Conservation (phyloP, 1,140 invertebrate species). For the Panagrolaimus sp. region DNA sequence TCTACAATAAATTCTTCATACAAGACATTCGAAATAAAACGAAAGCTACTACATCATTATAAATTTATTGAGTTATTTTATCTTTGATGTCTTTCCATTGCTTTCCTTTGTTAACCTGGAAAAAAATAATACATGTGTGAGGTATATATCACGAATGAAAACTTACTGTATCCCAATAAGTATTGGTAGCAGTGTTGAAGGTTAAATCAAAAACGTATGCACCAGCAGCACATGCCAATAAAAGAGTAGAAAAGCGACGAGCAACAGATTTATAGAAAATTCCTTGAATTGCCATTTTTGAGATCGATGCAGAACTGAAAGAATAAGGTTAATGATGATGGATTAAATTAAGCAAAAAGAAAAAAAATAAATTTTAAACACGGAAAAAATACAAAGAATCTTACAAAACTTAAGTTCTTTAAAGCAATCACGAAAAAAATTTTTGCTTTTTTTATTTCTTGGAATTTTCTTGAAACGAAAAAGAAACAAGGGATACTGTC, state of each 20-base stretch:
- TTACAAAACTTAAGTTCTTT: neutral
- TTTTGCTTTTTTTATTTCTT: neutral
- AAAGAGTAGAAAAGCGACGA: slow-evolving; percentile 25
- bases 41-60: no score
- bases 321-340: no score
- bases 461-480: no score
- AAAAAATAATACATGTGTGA: slow-evolving; percentile 4
- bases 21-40: no score
- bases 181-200: slow-evolving; percentile 5
- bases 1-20: no score
- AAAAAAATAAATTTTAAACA: neutral
- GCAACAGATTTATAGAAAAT: slow-evolving; percentile 15
- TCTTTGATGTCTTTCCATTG: slow-evolving; percentile 30
- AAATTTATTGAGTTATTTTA: neutral
- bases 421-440: neutral
- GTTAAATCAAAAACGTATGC: slow-evolving; percentile 19
- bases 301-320: neutral
- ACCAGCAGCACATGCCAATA: slow-evolving; percentile 18
- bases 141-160: neutral
- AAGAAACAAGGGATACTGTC: no score
- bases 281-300: neutral
- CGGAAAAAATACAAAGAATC: neutral
- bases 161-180: slow-evolving; percentile 14
- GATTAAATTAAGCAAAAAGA: neutral
- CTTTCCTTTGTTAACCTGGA: slow-evolving; percentile 28